Base-by-base conservation (phyloP, 1,140 invertebrate species). In the Drosophila pseudoobscura region DNA sequence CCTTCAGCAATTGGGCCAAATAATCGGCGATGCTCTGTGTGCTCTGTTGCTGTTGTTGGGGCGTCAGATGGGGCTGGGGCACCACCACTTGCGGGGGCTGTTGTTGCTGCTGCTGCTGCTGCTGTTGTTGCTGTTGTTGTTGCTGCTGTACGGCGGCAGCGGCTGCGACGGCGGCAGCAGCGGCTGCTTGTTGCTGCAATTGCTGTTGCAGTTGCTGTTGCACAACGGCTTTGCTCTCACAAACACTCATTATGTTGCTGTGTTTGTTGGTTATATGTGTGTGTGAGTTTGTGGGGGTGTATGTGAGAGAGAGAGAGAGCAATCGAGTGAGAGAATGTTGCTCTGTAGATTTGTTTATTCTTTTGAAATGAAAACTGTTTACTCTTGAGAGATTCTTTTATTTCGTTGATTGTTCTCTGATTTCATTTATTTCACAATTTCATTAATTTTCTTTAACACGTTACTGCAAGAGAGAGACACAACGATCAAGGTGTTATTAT, bases 1-100 rank as follows among this genome's bases (percentile, higher is more conserved):
- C 99, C 95, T 99, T 99, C 91, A 99, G 95, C 93, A 99, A 96
- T 94, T 99, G 99, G 92, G 98, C 98, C 94, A 99, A 95, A 95
- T 99, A 99, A 94, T 99, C 99, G 93, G 98, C 97, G 94, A 98
- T 97, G 94, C 97, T 98, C 93, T 98, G 97, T 92, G 97, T 97
- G 92, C 95, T 97, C 83, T 95, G 94, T 91, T 94, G 94, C 77
- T 91, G 89, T 61, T 90, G 89, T 62, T 91, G 89, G 92, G 91
- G 92, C 92, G 92, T 94, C 93, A 92, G 93, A 93, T 92, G 92
- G 91, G 66, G 69, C 68, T 89, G 88, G 56, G 75, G 65, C 73
- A 80, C 78, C 62, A 62, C 55, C 69, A 82, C 73, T 70, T 82
- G 82, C 52, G 70, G 70, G 55, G 79, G 70, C 63, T 83, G 87